Evolutionary conservation across 2,797 vertebrate species (phyloP).

Genomic region (Botia almorhae): DNA sequence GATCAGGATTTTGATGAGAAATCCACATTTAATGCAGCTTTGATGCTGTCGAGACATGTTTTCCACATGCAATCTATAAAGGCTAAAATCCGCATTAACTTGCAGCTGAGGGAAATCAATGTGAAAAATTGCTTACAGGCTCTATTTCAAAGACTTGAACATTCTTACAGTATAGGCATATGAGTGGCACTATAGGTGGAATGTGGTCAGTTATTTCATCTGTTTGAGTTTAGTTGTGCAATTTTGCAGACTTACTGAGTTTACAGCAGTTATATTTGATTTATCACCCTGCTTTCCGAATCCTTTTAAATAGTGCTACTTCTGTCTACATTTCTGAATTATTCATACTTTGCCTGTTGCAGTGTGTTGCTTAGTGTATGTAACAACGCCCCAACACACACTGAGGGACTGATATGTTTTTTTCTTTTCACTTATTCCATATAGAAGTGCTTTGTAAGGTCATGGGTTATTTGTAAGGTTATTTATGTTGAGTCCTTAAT

Average conservation of each 20-base stretch:
- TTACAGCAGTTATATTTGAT: background rate
- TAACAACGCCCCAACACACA: background rate
- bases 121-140: background rate
- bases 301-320: background rate
- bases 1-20: slow-evolving; percentile 6
- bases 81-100: background rate
- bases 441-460: background rate
- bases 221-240: background rate
- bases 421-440: background rate
- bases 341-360: slow-evolving; percentile 2
- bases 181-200: background rate
- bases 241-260: background rate
- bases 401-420: background rate
- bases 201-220: background rate
- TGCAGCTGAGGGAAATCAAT: background rate
- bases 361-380: background rate
- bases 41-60: background rate
- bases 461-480: background rate
- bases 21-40: background rate
- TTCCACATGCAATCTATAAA: background rate
- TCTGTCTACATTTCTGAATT: background rate
- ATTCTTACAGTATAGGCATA: background rate
- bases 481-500: background rate
- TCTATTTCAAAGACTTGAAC: background rate
- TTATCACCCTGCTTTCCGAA: background rate